phyloP scores from a whole-genome alignment of 2,888 invertebrate species.

The Ornithoptera priamus region DNA sequence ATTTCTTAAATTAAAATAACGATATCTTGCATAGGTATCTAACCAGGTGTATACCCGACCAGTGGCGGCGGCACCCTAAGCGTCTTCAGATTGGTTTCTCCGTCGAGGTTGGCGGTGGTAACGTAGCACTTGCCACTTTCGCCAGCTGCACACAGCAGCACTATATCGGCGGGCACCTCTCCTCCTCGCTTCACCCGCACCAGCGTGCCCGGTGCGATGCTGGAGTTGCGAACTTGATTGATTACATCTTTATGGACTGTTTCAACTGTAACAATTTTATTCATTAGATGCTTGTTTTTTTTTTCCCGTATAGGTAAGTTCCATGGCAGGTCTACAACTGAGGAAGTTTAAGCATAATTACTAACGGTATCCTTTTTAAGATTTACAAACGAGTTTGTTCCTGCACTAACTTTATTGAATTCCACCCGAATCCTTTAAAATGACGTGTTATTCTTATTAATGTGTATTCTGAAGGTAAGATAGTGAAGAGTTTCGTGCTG shows the following conservation, averaged over 20 bases:
- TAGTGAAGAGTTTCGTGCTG: too few species aligned
- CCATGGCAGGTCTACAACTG: too few species aligned
- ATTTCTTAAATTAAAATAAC: not conserved
- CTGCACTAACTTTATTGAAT: too few species aligned
- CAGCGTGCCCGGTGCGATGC: constrained; percentile 88
- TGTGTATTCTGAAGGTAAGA: too few species aligned
- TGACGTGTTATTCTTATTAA: too few species aligned
- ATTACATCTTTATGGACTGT: constrained; percentile 78
- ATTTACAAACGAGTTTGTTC: too few species aligned
- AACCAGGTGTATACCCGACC: constrained; percentile 67
- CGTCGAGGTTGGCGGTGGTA: constrained; percentile 93
- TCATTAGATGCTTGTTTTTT: not conserved
- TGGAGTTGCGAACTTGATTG: constrained; percentile 75
- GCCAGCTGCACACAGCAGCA: constrained; percentile 85
- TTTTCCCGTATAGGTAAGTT: too few species aligned
- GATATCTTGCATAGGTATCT: not conserved
- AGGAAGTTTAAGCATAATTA: too few species aligned
- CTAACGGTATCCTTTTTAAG: too few species aligned
- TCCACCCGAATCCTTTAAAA: too few species aligned
- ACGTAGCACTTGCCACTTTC: constrained; percentile 86
- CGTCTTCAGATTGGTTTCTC: constrained; percentile 89
- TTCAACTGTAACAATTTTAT: constrained; percentile 64
- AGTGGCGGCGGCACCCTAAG: constrained; percentile 68
- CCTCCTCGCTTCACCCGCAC: constrained; percentile 85
- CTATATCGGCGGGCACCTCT: constrained; percentile 90